phyloP scores from a whole-genome alignment of 2,797 vertebrate genomes.

The Pteronotus mesoamericanus region DNA sequence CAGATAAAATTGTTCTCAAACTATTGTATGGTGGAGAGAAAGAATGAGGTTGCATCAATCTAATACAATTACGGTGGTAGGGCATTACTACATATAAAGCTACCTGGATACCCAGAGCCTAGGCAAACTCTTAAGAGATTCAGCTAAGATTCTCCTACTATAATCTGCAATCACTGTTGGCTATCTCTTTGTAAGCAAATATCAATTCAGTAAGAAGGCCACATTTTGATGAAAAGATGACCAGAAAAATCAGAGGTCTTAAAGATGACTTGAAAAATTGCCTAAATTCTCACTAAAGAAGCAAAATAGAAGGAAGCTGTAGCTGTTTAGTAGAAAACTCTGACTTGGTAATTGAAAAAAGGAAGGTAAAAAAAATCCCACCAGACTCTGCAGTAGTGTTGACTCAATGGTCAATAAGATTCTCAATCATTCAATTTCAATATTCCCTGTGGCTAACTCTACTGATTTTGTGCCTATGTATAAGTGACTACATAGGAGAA shows the following conservation, averaged over 20 bases:
- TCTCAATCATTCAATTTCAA: conserved; percentile 4
- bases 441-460: background rate
- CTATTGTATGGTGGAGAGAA: background rate
- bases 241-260: background rate
- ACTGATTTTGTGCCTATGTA: background rate
- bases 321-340: background rate
- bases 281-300: background rate
- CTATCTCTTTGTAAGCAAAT: background rate
- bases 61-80: background rate
- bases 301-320: background rate
- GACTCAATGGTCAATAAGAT: background rate
- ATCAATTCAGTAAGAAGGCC: background rate
- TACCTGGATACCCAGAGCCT: background rate
- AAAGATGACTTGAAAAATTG: background rate
- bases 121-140: background rate
- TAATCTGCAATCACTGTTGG: background rate
- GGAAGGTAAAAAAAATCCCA: background rate
- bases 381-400: background rate
- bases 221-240: background rate
- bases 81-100: background rate
- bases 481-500: background rate
- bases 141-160: background rate
- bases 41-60: background rate
- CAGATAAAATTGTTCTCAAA: conserved; percentile 32
- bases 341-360: background rate